Evolutionary conservation across 2,113 vertebrate genomes (phyloP).

Genomic region (Tretioscincus oriximinensis): DNA sequence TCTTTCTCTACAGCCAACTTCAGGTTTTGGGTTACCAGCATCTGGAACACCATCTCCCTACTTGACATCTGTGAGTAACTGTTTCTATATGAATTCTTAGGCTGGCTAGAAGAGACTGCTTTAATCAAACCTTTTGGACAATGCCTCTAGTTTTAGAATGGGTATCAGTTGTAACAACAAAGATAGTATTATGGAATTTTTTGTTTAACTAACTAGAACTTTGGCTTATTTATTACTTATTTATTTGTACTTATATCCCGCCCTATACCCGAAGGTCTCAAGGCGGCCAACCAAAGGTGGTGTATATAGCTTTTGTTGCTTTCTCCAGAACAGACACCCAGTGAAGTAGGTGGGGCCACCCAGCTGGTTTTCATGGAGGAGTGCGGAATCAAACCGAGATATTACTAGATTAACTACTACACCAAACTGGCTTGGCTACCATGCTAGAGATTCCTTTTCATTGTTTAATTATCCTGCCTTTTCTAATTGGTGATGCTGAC

Average conservation of each 20-base stretch:
- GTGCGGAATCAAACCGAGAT: too few relatives aligned
- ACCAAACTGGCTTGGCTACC: too few relatives aligned
- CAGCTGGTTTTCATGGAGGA: too few relatives aligned
- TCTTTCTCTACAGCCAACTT: constrained; percentile 58
- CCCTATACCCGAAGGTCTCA: too few relatives aligned
- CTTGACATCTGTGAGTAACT: constrained; percentile 68
- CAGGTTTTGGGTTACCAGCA: constrained; percentile 43
- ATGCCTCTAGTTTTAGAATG: not conserved
- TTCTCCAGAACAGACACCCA: too few relatives aligned
- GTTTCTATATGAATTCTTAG: not conserved
- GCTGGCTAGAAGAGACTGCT: not conserved
- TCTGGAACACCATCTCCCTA: constrained; percentile 63
- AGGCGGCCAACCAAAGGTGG: too few relatives aligned
- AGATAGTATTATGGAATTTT: not conserved
- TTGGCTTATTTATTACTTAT: too few relatives aligned
- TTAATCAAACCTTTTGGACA: not conserved
- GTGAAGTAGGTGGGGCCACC: too few relatives aligned
- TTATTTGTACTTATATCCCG: too few relatives aligned
- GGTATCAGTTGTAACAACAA: not conserved
- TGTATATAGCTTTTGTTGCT: too few relatives aligned
- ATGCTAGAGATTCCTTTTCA: not conserved
- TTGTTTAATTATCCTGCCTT: not conserved
- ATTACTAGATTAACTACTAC: too few relatives aligned
- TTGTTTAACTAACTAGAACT: not conserved
- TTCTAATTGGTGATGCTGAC: not conserved